A percentile compares a stretch with the other conserved stretches of the same genome.
These are phyloP conservation scores for Rhea americana DNA, from an alignment of 2,113 vertebrate genomes.

Conservation along the genomic window DNA sequence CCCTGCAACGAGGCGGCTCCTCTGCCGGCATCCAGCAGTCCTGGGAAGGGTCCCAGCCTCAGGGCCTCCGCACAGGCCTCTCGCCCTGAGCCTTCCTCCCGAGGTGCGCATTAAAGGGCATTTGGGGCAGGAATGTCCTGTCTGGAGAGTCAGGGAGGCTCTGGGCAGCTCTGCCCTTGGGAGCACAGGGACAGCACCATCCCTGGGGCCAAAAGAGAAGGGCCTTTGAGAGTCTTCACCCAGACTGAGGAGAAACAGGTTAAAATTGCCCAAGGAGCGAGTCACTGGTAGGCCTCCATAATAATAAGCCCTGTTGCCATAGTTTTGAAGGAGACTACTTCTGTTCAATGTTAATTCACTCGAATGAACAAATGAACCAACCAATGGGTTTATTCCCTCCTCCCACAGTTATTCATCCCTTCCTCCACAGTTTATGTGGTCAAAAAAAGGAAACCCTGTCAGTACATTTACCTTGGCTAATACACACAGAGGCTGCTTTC, in stretches of 20 bases:
- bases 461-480: background rate
- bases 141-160: background rate
- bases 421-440: background rate
- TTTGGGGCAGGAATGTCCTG: background rate
- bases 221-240: background rate
- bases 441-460: background rate
- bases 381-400: background rate
- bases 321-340: background rate
- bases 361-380: background rate
- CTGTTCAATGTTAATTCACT: background rate
- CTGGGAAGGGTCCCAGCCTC: background rate
- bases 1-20: background rate
- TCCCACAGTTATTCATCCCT: background rate
- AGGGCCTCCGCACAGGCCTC: background rate
- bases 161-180: background rate
- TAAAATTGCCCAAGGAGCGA: background rate
- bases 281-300: background rate
- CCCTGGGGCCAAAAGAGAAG: background rate
- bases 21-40: background rate
- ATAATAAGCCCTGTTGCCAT: background rate
- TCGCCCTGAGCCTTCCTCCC: too few relatives aligned
- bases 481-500: background rate
- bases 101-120: background rate
- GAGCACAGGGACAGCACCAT: background rate
- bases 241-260: background rate